Percentiles rank a stretch among this genome's conserved stretches.
phyloP scores from a whole-genome alignment of 1,140 invertebrate genomes.

The Arion vulgaris region DNA sequence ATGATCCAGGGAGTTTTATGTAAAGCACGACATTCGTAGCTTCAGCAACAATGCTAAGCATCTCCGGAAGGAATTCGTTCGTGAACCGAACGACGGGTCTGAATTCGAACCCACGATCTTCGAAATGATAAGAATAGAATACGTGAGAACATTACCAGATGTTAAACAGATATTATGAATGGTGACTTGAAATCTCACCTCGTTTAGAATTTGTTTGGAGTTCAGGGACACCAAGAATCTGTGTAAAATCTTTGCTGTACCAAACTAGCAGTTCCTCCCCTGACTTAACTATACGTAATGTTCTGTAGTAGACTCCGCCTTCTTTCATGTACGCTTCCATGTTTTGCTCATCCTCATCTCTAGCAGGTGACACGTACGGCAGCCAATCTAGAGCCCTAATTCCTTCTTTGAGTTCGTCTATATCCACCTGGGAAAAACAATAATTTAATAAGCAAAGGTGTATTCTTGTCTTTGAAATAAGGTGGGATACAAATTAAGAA shows the following conservation, averaged over 20 bases:
- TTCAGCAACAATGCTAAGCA: no score
- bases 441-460: no score
- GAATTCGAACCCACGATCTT: no score
- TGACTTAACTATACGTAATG: conserved; percentile 62
- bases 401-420: conserved; percentile 45
- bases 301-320: conserved; percentile 72
- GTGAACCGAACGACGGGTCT: no score
- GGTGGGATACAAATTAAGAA: no score
- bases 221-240: conserved; percentile 67
- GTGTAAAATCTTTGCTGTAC: conserved; percentile 72
- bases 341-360: conserved; percentile 72
- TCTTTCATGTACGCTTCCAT: conserved; percentile 71
- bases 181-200: conserved; percentile 9
- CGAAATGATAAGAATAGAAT: no score
- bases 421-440: conserved; percentile 52
- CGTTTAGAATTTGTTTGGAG: conserved; percentile 50
- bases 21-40: no score
- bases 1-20: no score
- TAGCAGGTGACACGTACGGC: conserved; percentile 67
- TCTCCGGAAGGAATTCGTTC: no score
- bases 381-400: conserved; percentile 63
- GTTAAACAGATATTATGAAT: no score
- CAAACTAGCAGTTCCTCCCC: conserved; percentile 71
- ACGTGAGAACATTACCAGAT: no score
- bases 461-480: no score